These are phyloP conservation scores for Spizaetus ornatus DNA, from an alignment of 2,113 vertebrate genomes.

Conservation along the genomic window DNA sequence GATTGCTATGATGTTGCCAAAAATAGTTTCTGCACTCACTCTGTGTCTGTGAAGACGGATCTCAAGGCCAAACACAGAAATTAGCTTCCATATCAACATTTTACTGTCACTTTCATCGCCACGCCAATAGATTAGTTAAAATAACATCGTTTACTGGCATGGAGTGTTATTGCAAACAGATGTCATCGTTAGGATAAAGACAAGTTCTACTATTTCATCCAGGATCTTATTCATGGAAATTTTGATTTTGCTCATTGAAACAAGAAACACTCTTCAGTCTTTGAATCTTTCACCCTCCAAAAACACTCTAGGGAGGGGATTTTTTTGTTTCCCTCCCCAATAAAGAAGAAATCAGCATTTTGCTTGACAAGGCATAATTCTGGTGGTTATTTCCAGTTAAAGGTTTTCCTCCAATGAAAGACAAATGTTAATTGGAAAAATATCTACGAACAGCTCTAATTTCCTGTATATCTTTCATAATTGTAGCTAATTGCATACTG, in stretches of 20 bases:
- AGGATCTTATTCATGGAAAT: constrained; percentile 10
- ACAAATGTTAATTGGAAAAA: constrained; percentile 1
- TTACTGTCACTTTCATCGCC: constrained; percentile 51
- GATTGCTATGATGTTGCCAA: background rate
- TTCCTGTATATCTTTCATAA: background rate
- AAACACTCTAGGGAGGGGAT: background rate
- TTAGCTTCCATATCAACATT: constrained; percentile 58
- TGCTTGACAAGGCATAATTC: background rate
- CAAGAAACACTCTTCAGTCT: background rate
- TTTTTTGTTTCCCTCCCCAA: background rate
- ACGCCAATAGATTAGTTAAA: constrained; percentile 53
- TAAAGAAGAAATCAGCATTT: background rate
- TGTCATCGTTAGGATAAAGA: constrained; percentile 23
- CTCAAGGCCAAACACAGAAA: constrained; percentile 56
- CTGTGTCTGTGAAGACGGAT: constrained; percentile 12
- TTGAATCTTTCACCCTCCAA: background rate
- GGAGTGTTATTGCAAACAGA: constrained; percentile 55
- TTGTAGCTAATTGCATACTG: background rate
- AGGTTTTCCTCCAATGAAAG: background rate
- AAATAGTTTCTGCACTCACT: constrained; percentile 37
- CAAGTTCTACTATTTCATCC: background rate
- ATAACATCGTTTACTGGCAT: constrained; percentile 52
- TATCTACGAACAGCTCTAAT: background rate
- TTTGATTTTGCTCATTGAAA: constrained; percentile 6
- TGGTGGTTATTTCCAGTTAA: background rate